Conservation (phyloP, 2,888 invertebrate species). For the Laothoe populi region DNA sequence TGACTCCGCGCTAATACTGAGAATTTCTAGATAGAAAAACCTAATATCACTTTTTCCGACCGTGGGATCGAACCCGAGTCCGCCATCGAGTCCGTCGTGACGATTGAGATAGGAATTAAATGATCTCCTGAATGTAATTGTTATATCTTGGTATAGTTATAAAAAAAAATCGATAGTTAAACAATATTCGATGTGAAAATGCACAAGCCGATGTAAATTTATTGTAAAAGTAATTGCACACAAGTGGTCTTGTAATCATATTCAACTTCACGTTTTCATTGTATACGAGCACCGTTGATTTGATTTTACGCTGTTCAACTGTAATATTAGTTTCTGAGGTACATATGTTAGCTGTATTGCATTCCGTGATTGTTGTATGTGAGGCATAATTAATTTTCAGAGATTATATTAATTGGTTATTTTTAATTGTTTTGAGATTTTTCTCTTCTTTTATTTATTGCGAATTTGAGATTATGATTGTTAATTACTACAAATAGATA, state of each 20-base stretch:
- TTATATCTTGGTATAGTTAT: neutral
- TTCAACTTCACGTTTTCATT: constrained; percentile 60
- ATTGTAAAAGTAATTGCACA: constrained; percentile 52
- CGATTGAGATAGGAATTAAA: too few relatives aligned
- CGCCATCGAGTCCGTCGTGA: too few relatives aligned
- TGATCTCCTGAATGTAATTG: too few relatives aligned
- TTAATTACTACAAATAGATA: too few relatives aligned
- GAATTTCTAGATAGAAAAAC: too few relatives aligned
- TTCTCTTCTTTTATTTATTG: too few relatives aligned
- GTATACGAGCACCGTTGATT: constrained; percentile 55
- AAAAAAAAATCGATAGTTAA: neutral
- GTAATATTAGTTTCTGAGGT: neutral
- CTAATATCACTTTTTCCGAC: too few relatives aligned
- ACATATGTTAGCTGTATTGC: constrained; percentile 1
- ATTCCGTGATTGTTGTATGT: neutral
- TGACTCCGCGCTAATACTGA: too few relatives aligned
- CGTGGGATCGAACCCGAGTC: too few relatives aligned
- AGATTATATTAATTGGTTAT: neutral
- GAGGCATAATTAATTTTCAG: neutral
- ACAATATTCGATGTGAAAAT: constrained; percentile 38
- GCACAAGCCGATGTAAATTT: constrained; percentile 46
- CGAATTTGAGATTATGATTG: too few relatives aligned
- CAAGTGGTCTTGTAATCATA: constrained; percentile 44
- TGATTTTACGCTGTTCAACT: constrained; percentile 43
- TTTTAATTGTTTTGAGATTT: too few relatives aligned